Conservation (phyloP, 2,113 vertebrate genomes). For the Oxygymnocypris stewartii region DNA sequence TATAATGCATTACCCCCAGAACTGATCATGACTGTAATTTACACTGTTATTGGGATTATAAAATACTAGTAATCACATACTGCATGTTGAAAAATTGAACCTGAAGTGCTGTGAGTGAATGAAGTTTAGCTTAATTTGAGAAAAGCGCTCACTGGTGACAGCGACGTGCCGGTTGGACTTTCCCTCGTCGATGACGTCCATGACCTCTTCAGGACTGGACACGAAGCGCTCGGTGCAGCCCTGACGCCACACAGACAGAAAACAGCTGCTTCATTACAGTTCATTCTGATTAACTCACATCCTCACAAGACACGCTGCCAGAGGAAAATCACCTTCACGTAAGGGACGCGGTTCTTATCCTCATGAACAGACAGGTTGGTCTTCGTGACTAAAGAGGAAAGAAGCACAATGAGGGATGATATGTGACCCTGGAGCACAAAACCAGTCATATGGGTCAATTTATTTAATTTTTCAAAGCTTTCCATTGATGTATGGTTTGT, state of each 20-base stretch:
- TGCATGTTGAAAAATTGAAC: too few species aligned
- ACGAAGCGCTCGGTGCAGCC: constrained; percentile 95
- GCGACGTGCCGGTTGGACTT: constrained; percentile 93
- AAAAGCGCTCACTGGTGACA: constrained; percentile 86
- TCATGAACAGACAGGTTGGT: constrained; percentile 93
- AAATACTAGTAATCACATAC: too few species aligned
- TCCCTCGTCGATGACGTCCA: constrained; percentile 94
- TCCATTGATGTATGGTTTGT: too few species aligned
- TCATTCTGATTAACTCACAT: background rate
- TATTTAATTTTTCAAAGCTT: too few species aligned
- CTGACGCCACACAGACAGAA: constrained; percentile 62
- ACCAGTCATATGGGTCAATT: too few species aligned
- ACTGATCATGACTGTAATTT: too few species aligned
- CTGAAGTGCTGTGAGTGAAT: too few species aligned
- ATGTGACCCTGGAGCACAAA: too few species aligned
- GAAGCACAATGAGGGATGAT: background rate
- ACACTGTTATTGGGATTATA: too few species aligned
- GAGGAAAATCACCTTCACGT: constrained; percentile 84
- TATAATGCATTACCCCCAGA: too few species aligned
- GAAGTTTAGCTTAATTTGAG: too few species aligned
- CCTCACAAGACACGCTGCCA: background rate
- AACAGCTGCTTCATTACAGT: background rate
- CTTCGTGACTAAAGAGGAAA: constrained; percentile 82
- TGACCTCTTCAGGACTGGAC: constrained; percentile 91
- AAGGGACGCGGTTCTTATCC: constrained; percentile 94